Base-by-base conservation (phyloP, 1,140 invertebrate genomes). In the Drosophila leontia region DNA sequence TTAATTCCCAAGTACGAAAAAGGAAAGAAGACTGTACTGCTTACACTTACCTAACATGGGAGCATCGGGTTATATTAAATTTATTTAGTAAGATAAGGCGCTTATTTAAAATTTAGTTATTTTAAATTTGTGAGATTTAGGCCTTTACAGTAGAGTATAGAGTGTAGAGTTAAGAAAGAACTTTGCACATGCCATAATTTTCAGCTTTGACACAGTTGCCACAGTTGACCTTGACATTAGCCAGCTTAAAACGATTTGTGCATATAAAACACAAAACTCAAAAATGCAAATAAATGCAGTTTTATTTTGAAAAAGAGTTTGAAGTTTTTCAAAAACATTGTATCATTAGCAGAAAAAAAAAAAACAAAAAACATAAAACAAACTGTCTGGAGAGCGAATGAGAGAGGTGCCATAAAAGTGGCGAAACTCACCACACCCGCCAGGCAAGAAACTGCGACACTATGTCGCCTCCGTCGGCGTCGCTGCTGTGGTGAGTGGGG, bases 391-490 rank as follows among this genome's bases (percentile, higher is more conserved):
- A 58, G 35, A 76, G 48, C 32, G 5, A 26, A 13, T 56, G 39
- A 50, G 60, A 41, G 63, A 65, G 56, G 42, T 86, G 82, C 82
- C 82, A 84, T 84, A 84, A 85, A 84, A 62, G 71, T 62, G 19
- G 3, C 3, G 26, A 87, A 88, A 87, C 67, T 67, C 80, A 88
- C 83, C 84, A 86, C 82, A 53, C 56, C 75, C 55, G 57, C 39
- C 12, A 71, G 35, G n/a, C 67, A 59, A 60, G 19, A 44, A 60
- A 72, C 70, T 51, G 55, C 26, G 44, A 23, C 44, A 17, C 44
- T 3, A 50, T 3, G 15, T 29, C 35, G 47, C 15, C 55, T 45
- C 50, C 59, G 67, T 23, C 32, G 69, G 42, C 60, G 70, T 34
- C 48, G 50, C 56, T 47, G 70, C 15, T 42, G 72, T 58, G 51